Evolutionary conservation across 2,797 vertebrate genomes (phyloP), one percentile per base, ranked within the genome.

Genomic region (Pangasius macronema): DNA sequence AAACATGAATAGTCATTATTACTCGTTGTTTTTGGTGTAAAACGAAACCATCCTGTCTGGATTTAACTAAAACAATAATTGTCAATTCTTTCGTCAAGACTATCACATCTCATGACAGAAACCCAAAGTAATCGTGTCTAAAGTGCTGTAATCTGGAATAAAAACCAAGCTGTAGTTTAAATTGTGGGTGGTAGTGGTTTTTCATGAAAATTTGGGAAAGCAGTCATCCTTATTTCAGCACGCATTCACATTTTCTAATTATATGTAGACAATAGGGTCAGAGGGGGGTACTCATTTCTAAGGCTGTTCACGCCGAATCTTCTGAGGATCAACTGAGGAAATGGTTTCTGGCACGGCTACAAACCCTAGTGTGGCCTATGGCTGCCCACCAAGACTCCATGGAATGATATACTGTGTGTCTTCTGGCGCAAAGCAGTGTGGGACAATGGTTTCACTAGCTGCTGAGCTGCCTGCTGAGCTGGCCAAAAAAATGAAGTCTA

Each of bases 191-290:
- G 93, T 65, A 87, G 39, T 39, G 9, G 9, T 10, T 36, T 24
- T 61, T 36, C 81, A 90, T 61, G 61, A 91, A 89, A 91, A 91
- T 92, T 90, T 75, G 89, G 89, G 89, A 68, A 81, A 89, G 88
- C 87, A 93, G 94, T 94, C 93, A 92, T 93, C 93, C 94, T 95
- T 93, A 95, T 95, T 95, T 91, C 89, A 87, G 90, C 92, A 93
- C 93, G 91, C 94, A 94, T 94, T 93, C 92, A 92, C 85, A 94
- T 95, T 94, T 94, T 92, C 93, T 93, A 92, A 94, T 94, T 89
- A 92, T 90, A 92, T 90, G 92, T 88, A 94, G 89, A 94, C 93
- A 94, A 93, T 92, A 90, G 91, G 88, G 86, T 90, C 88, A 59
- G 83, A 77, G 88, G 85, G 91, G 87, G 91, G 85, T 93, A 91